Evolutionary conservation across 1,140 invertebrate genomes (phyloP), one percentile per base, ranked within the genome.

Genomic region (Olivierus martensii): DNA sequence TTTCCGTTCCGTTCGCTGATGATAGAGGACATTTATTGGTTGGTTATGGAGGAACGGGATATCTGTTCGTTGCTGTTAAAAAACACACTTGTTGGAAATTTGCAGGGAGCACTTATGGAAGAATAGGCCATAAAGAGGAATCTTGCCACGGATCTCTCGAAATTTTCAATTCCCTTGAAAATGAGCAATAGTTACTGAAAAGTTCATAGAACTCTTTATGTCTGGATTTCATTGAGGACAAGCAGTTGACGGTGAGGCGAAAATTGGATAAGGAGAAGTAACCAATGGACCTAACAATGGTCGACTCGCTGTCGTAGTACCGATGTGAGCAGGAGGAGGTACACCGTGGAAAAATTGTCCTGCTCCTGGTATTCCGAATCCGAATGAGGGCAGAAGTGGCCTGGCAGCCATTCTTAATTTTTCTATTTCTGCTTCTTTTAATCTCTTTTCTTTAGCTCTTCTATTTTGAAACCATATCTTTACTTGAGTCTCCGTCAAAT

Each of bases 401-500:
- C 59, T 53, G 7, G 55, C 53, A 4, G 53, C 59, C 65, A 72
- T 66, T 37, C 70, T 68, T 17, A 70, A 64, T 10, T 68, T 70
- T 51, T 72, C 70, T 45, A 71, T 57, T 59, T 71, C 70, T 2
- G 69, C 70, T 56, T 70, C 67, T 35, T 67, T 60, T 7, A 67
- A 60, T 14, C 67, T 57, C 56, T 73, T 73, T 53, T 71, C 71
- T 61, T 76, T 76, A 57, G 76, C 76, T 43, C 75, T 63, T 5
- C 73, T 56, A 58, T 77, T 77, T 64, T 82, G 79, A 35, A 64
- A 64, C 61, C 62, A 65, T 18, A 63, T 66, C 37, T 65, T 64
- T 19, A 70, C 69, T 66, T 79, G 78, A 5, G 92, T 97, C 71
- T 97, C 93, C 4, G 93, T 95, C 1, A 98, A 77, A 60, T 89